Conservation (phyloP, 2,888 invertebrate genomes). For the Plemyria rubiginata region DNA sequence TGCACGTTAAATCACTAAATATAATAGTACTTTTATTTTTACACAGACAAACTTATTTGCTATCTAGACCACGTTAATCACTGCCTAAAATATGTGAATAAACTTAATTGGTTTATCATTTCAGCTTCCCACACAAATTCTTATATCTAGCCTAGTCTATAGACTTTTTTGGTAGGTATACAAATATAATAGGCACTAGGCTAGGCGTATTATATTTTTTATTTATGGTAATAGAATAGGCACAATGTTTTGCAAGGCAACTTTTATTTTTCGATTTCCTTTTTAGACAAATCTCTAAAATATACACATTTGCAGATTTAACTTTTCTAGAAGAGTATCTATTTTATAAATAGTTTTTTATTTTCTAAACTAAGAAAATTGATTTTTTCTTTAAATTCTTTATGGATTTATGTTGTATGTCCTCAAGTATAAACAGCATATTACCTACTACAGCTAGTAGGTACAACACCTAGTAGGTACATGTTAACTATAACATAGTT, state of each 20-base stretch:
- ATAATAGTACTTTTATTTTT: background rate
- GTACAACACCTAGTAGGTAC: too few species aligned
- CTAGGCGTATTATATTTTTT: constrained; percentile 1
- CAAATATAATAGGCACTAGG: background rate
- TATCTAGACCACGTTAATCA: too few species aligned
- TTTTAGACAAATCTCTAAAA: background rate
- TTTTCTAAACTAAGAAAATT: background rate
- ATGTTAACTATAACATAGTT: too few species aligned
- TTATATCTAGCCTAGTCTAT: background rate
- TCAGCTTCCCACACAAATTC: constrained; percentile 1
- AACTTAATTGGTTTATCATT: background rate
- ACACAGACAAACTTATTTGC: background rate
- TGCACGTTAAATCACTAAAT: too few species aligned
- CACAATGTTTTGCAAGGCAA: constrained; percentile 4
- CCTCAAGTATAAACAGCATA: too few species aligned
- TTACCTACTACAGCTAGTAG: too few species aligned
- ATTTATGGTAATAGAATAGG: constrained; percentile 18
- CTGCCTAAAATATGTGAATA: too few species aligned
- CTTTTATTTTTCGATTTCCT: constrained; percentile 6
- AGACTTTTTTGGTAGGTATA: background rate
- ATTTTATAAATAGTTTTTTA: background rate
- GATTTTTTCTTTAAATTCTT: too few species aligned
- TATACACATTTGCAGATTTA: constrained; percentile 1
- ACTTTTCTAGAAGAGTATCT: background rate
- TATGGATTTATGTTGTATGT: too few species aligned